Conservation (phyloP, 2,888 invertebrate genomes). For the Drosophila parthenogenetica region DNA sequence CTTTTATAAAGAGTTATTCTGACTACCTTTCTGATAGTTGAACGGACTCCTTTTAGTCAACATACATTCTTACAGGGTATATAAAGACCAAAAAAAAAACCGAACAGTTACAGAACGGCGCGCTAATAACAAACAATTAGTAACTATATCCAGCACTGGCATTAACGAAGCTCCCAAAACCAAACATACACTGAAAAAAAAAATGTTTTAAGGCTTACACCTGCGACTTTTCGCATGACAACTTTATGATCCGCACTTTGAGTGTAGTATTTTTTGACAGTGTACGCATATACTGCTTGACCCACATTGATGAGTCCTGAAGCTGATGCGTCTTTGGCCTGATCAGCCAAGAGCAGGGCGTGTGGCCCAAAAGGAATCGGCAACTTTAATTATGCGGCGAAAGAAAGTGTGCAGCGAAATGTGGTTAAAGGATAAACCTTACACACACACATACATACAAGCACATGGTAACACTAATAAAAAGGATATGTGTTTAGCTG, state of each 20-base stretch:
- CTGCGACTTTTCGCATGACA: too few species aligned
- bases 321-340: constrained; percentile 4
- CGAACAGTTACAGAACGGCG: constrained; percentile 71
- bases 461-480: background rate
- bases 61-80: constrained; percentile 17
- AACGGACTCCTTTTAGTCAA: background rate
- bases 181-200: constrained; percentile 8
- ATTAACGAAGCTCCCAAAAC: constrained; percentile 50
- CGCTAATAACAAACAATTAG: constrained; percentile 79
- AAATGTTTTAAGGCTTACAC: too few species aligned
- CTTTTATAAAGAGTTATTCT: too few species aligned
- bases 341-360: constrained; percentile 4
- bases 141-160: constrained; percentile 70
- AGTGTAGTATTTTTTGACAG: too few species aligned
- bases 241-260: too few species aligned
- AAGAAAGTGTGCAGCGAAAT: constrained; percentile 33
- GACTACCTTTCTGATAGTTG: too few species aligned
- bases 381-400: constrained; percentile 24
- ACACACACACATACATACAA: too few species aligned
- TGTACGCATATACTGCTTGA: constrained; percentile 21
- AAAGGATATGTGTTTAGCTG: constrained; percentile 26
- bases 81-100: constrained; percentile 4
- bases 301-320: constrained; percentile 55
- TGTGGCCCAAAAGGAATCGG: constrained; percentile 14
- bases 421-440: constrained; percentile 17